Conservation (phyloP, 2,113 vertebrate species). For the Amazona vittata region DNA sequence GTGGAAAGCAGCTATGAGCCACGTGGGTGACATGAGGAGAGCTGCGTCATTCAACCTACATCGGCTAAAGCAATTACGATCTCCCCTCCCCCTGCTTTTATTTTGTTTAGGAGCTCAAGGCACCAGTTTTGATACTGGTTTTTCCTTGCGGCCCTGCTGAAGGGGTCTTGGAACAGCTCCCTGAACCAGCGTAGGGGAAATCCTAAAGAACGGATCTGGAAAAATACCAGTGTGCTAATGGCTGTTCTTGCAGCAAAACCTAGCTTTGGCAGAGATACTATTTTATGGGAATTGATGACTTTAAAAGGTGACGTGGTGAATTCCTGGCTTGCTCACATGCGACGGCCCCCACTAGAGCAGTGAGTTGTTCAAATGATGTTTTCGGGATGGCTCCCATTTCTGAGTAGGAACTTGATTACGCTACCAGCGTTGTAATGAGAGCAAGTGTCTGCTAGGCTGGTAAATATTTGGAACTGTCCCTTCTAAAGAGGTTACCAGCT, state of each 20-base stretch:
- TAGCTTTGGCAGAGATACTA: neutral
- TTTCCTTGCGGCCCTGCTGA: neutral
- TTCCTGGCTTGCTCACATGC: neutral
- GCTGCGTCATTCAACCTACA: neutral
- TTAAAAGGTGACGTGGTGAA: neutral
- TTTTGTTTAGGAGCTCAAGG: neutral
- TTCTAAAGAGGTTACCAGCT: conserved; percentile 50
- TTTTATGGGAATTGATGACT: neutral
- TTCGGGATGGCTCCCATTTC: neutral
- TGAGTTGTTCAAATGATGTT: neutral
- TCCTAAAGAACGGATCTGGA: neutral
- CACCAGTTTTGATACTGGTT: neutral
- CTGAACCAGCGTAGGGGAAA: neutral
- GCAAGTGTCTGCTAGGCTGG: conserved; percentile 55
- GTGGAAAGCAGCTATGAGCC: rapidly evolving
- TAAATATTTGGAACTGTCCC: conserved; percentile 64
- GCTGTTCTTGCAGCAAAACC: neutral
- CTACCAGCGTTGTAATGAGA: conserved; percentile 52
- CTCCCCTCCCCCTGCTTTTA: rapidly evolving
- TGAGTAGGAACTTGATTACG: conserved; percentile 11
- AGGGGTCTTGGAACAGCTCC: neutral
- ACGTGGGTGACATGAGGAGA: rapidly evolving
- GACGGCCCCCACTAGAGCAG: neutral
- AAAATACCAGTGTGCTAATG: neutral
- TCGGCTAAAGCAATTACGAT: neutral